Base-by-base conservation (phyloP, 2,113 vertebrate species). In the Anser cygnoides region DNA sequence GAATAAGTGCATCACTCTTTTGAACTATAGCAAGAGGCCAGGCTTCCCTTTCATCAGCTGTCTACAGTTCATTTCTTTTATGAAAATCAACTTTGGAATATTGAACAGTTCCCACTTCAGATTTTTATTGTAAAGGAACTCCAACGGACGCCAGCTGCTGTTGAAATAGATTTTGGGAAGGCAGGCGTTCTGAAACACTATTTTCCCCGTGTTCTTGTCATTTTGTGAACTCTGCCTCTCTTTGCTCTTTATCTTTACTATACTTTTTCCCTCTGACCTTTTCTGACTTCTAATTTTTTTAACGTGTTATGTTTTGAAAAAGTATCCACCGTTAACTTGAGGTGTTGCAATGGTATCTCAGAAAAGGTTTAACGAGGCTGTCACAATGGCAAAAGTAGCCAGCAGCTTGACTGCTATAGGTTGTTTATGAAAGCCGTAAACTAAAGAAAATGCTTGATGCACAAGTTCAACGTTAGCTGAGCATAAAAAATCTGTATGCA, bases 61-160 rank as follows among this genome's bases (percentile, higher is more conserved):
- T 91, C 74, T 84, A 15, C 73, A 87, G 70, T 90, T 94, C 52
- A 90, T 18, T 54, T 87, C n/a, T 93, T 94, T 61, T 58, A 75
- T 84, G 89, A 90, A 90, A 94, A 92, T 77, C 52, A 96, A 78
- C 82, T 94, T 93, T 4, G 31, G 79, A 92, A 86, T 95, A 93
- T 84, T 92, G 83, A 96, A 35, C 73, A 84, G 49, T 62, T 87
- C 85, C 65, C 54, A 82, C 43, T 71, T 87, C 43, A 89, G 54
- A 81, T 89, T 94, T 94, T 96, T 65, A 73, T 90, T 91, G 91
- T 81, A 93, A 93, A 94, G 83, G 54, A 87, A 26, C 83, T 89
- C 70, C 86, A 92, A 84, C 88, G 83, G 73, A 90, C 39, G 61
- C 49, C 61, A 84, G 83, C 79, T 90, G 75, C 63, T 92, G 43